Evolutionary conservation across 1,140 invertebrate genomes (phyloP), one percentile per base, ranked within the genome.

Genomic region (Cylas formicarius): DNA sequence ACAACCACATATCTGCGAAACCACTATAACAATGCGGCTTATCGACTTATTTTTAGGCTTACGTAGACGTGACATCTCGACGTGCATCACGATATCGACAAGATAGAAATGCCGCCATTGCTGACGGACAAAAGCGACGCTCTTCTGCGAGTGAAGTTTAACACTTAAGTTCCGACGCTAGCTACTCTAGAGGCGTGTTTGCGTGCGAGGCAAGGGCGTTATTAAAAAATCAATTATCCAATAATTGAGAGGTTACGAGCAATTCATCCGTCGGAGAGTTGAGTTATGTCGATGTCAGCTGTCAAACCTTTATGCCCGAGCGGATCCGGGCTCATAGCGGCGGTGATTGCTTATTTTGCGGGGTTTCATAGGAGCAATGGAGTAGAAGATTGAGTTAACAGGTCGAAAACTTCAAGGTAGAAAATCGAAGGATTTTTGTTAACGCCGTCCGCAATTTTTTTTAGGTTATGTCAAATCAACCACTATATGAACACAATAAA

Each of bases 191-290:
- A 10, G 8, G 8, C 31, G 31, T 10, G 20, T 11, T 39, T 39
- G 36, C 20, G 36, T 26, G 36, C 36, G 13, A 14, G 4, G 23
- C 11, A 23, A 13, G 36, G 11, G 21, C 16, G 36, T 39, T 39
- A 36, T 36, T 39, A 39, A 39, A 39, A 39, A 39, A 39, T 39
- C 36, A 39, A 39, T 39, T 39, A 39, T 18, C 36, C 20, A 39
- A 39, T 39, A 39, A 39, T 39, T 39, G 36, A 39, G 36, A 39
- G 36, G 36, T 39, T 39, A 39, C 36, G 28, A 31, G 39, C 39
- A 31, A 41, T 41, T 41, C 32, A 41, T 41, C 39, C 20, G 26
- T n/a, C n/a, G n/a, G n/a, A n/a, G 26, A 13, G 39, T 20, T 9
- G 21, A 8, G 24, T 17, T 17, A 19, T 41, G 39, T 22, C 13